Evolutionary conservation across 1,140 invertebrate genomes (phyloP).

Genomic region (Drosophila willistoni): DNA sequence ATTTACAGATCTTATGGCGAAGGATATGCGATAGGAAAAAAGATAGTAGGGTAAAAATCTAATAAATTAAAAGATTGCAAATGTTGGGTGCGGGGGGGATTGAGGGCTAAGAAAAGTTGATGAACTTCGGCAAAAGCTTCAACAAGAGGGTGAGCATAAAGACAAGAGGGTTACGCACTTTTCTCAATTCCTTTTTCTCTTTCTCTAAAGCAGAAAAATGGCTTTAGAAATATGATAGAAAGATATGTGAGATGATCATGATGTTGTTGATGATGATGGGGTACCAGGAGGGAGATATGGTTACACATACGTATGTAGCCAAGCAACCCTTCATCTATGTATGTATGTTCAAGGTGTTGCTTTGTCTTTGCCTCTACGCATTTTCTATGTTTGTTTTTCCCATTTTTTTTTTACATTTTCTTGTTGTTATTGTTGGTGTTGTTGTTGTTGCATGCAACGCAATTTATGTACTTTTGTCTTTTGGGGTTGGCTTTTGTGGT

Average conservation of each 20-base stretch:
- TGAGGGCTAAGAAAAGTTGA: slow-evolving; percentile 58
- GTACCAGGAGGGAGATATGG: background rate
- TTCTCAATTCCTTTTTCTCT: slow-evolving; percentile 22
- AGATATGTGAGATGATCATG: slow-evolving; percentile 19
- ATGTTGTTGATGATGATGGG: slow-evolving; percentile 10
- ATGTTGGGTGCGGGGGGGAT: background rate
- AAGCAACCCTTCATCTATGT: slow-evolving; percentile 38
- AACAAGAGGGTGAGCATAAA: background rate
- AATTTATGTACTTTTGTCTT: slow-evolving; percentile 63
- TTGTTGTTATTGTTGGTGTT: background rate
- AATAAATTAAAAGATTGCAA: slow-evolving; percentile 60
- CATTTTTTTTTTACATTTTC: slow-evolving; percentile 4
- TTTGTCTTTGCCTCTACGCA: slow-evolving; percentile 70
- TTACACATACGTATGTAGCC: background rate
- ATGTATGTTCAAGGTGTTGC: slow-evolving; percentile 63
- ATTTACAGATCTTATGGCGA: slow-evolving; percentile 70
- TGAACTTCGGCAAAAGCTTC: slow-evolving; percentile 52
- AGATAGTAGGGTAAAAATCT: slow-evolving; percentile 65
- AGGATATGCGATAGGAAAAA: slow-evolving; percentile 22
- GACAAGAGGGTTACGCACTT: slow-evolving; percentile 40
- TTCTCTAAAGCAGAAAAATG: slow-evolving; percentile 17
- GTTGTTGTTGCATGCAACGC: slow-evolving; percentile 54
- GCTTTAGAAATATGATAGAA: slow-evolving; percentile 55
- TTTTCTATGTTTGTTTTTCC: slow-evolving; percentile 42
- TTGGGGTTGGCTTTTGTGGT: slow-evolving; percentile 77